Conservation (phyloP, 1,140 invertebrate species). For the Achroia grisella region DNA sequence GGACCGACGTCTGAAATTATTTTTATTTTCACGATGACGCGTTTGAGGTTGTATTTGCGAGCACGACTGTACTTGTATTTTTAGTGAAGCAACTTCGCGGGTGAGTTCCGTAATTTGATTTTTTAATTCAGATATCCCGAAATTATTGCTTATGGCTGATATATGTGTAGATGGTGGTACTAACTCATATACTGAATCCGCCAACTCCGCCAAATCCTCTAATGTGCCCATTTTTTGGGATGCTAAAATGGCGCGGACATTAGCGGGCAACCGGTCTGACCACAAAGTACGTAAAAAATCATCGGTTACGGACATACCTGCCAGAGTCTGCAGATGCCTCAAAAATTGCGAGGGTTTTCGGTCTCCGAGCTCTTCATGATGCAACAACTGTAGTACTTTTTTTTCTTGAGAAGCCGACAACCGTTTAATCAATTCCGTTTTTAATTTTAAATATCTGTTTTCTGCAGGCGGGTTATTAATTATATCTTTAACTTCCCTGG, state of each 20-base stretch:
- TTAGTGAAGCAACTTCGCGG: not conserved
- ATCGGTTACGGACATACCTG: not conserved
- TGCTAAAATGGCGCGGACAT: no score
- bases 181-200: not conserved
- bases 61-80: not conserved
- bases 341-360: constrained; percentile 2
- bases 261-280: not conserved
- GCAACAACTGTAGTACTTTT: not conserved
- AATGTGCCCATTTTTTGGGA: no score
- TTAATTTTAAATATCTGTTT: constrained; percentile 4
- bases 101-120: not conserved
- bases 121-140: no score
- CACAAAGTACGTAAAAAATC: not conserved
- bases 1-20: not conserved
- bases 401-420: not conserved
- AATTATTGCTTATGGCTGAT: no score
- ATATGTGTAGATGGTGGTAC: not conserved
- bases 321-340: not conserved
- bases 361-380: constrained; percentile 5
- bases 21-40: no score
- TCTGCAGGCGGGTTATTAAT: not conserved
- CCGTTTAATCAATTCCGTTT: constrained; percentile 4
- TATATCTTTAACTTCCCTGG: constrained; percentile 2
- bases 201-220: not conserved
- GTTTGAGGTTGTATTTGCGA: no score